Base-by-base conservation (phyloP, 2,888 invertebrate species). In the Griposia aprilina region DNA sequence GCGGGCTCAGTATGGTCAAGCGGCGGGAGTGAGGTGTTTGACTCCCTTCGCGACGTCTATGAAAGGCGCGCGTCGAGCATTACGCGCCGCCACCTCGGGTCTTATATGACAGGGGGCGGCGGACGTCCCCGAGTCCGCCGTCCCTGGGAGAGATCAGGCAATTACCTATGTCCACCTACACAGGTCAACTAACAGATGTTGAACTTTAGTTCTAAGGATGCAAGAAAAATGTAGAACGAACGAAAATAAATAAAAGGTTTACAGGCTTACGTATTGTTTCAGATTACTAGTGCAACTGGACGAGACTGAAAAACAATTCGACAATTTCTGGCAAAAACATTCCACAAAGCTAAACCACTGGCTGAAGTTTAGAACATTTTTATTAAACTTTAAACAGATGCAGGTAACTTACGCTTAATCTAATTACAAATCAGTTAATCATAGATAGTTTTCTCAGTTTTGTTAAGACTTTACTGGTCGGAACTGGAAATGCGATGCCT, bases 321-420 rank as follows among this genome's bases (percentile, higher is more conserved):
- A 99, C 94, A 98, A 98, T 90, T 99, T 99, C 96, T 99, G 99
- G 99, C 98, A 98, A 77, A 98, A 98, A 91, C 99, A 99, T 97
- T 98, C 99, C 90, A 98, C 98, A 79, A 98, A 99, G 91, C 97
- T 99, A 92, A 98, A 98, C 91, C 98, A 99, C 94, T 99, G 99
- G 96, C 97, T 99, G 86, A 98, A 98, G 91, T 97, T 99, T 92
- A 97, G 99, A 90, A 98, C 98, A 90, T 99, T 99, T 97, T 99
- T 99, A 96, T 99, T 99, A 93, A 98, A 99, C 93, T 99, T 99
- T 94, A 98, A 99, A 92, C 98, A 99, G 94, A 97, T 99, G 90
- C 98, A 99, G 97, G 98, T 98, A 92, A 94, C 79, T 67, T 86
- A 78, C 48, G 68, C 81, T 89, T 88, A 88, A 72, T 79, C 74